Base-by-base conservation (phyloP, 2,113 vertebrate species). In the Caretta caretta region DNA sequence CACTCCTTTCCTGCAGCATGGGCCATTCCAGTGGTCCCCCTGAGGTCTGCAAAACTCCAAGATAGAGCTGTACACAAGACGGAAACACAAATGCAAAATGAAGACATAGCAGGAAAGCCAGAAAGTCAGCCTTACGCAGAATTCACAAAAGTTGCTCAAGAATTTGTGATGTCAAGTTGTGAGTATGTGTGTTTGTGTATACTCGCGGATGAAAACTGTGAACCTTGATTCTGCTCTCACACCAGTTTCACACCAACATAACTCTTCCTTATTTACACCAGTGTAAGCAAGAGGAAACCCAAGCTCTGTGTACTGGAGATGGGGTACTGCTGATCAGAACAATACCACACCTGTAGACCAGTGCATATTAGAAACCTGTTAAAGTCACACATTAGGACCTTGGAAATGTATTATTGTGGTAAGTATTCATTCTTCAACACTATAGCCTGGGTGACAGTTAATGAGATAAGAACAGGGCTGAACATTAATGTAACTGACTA, bases 151-250 rank as follows among this genome's bases (percentile, higher is more conserved):
- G 75, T 25, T 78, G 75, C 75, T 48, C 42, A 78, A 27, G n/a
- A 38, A 72, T 38, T 22, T 72, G 65, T 72, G 65, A 38, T 20
- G 6, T 29, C 75, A 78, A 29, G 42, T 46, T 56, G 65, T 0
- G 25, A 10, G 11, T 1, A 4, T 48, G 11, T 4, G 57, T 72
- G 2, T 20, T 38, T 7, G 1, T 0, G 0, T 38, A 35, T 1
- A 13, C 27, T 1, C 2, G 49, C 14, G 19, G 27, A 56, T 72
- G 65, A 38, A 72, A 38, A 72, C n/a, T 11, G 35, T 69, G n/a
- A 72, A 72, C 22, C 11, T 10, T n/a, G 25, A 62, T 16, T 46
- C 82, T 8, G 10, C 51, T 35, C 16, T 90, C 56, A 10, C 10
- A 1, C 3, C 53, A n/a, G 38, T 85, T 92, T 80, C 54, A 75